Evolutionary conservation across 2,113 vertebrate genomes (phyloP), one percentile per base, ranked within the genome.

Genomic region (Egretta garzetta): DNA sequence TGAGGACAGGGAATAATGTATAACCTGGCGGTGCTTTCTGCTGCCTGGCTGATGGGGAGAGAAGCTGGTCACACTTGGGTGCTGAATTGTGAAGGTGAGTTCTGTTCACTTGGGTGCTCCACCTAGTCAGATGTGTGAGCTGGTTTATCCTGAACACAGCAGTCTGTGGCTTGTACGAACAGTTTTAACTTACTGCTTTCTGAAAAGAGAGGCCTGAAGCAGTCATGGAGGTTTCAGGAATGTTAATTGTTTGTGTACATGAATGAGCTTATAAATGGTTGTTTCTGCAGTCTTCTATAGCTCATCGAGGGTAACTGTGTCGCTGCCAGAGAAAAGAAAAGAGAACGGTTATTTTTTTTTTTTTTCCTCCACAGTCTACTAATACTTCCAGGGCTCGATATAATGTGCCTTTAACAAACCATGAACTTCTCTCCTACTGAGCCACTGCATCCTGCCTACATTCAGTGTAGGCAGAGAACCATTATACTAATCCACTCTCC

Each of bases 401-500:
- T 93, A 97, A 93, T 91, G 35, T 93, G 90, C 73, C 90, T 96
- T 97, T 97, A 98, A 98, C 93, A 98, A 97, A 97, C 96, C 94
- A 19, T 97, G 97, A 97, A 97, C 97, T 96, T 96, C 92, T 97
- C 56, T 93, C 91, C 95, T 96, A 93, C 66, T 39, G 80, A 97
- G 96, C 83, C 83, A 94, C 80, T 60, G 52, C 86, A 85, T 86
- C 79, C 90, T 98, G 91, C 89, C 89, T 96, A 91, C 88, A 96
- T 98, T 96, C 92, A 91, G 72, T 96, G 92, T 92, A 97, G 96
- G 93, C 97, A 97, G 93, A 94, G 87, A 95, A 62, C 97, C 90
- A 95, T 98, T 97, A 97, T 95, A 76, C 84, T 97, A 98, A 98
- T 98, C 97, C 97, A 96, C 47, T 70, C 43, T 94, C 82, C 88